Base-by-base conservation (phyloP, 2,113 vertebrate species). In the Brachyhypopomus gauderio region DNA sequence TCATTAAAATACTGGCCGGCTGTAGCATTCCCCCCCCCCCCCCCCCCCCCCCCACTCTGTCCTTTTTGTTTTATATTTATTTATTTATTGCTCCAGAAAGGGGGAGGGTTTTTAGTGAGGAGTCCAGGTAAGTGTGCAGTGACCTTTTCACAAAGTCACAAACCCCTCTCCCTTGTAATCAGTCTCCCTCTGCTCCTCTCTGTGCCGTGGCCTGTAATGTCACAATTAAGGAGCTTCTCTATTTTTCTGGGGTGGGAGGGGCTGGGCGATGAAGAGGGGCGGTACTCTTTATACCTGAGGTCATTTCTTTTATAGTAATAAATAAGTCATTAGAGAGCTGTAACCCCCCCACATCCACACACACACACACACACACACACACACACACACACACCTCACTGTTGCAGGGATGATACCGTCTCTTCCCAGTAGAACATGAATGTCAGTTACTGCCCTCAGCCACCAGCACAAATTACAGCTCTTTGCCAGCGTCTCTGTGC, bases 91-190 rank as follows among this genome's bases (percentile, higher is more conserved):
- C 3, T 41, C 20, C 58, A 56, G 71, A 72, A 48, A 78, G 76
- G n/a, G 64, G 78, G 73, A 55, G 55, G n/a, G 78, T 22, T 30
- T 19, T 30, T 19, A 48, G 81, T 87, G 85, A 87, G 83, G 89
- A 87, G 87, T 91, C 86, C 90, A 93, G 92, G 91, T 94, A 86
- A 90, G 89, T 91, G 90, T 89, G 88, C 87, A 72, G 23, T 93
- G 93, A 94, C 93, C 92, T 94, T 93, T 93, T 93, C 90, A 90
- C 89, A 91, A 91, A 93, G 92, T 93, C 91, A 85, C 87, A 92
- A 91, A 92, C 91, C 89, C 92, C 84, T 91, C 90, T 87, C 89
- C 88, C 87, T 41, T 91, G 88, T 87, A 93, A 94, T 94, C 92
- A 93, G 91, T 92, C 91, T 90, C 89, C 86, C 86, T 89, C 89